phyloP scores from a whole-genome alignment of 2,888 invertebrate species.

The Myopa testacea region DNA sequence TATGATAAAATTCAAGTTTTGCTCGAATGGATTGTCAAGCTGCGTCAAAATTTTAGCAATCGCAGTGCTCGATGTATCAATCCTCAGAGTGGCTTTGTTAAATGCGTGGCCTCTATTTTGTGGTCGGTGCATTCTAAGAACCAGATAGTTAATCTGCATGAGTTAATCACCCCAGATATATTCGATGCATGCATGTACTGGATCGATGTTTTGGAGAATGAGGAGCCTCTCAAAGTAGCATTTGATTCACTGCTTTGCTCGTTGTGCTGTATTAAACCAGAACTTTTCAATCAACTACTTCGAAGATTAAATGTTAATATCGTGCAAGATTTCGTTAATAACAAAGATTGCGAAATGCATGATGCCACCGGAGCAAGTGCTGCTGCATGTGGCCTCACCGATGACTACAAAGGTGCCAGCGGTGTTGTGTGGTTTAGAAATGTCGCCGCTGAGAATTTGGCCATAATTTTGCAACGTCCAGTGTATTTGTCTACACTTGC shows the following conservation, averaged over 20 bases:
- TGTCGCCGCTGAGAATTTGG: conserved; percentile 72
- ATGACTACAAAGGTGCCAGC: conserved; percentile 74
- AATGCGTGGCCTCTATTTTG: conserved; percentile 84
- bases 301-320: conserved; percentile 76
- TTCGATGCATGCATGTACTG: conserved; percentile 84
- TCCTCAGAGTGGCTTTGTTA: conserved; percentile 71
- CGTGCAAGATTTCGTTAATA: conserved; percentile 39
- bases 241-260: conserved; percentile 90
- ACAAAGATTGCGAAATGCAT: conserved; percentile 12
- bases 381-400: conserved; percentile 73
- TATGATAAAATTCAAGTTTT: conserved; percentile 75
- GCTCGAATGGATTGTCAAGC: conserved; percentile 77
- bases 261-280: conserved; percentile 85
- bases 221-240: conserved; percentile 82
- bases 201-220: conserved; percentile 77
- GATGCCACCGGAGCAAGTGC: conserved; percentile 47
- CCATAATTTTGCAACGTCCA: conserved; percentile 72
- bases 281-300: conserved; percentile 79
- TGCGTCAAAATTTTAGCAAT: conserved; percentile 62
- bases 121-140: conserved; percentile 79
- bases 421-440: conserved; percentile 73
- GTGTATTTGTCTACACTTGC: conserved; percentile 82
- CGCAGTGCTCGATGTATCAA: conserved; percentile 63
- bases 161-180: conserved; percentile 79
- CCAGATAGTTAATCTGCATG: conserved; percentile 74